Percentiles rank a stretch among this genome's conserved stretches.
Conservation (phyloP, 1,140 invertebrate species). For the Caenorhabditis tropicalis region DNA sequence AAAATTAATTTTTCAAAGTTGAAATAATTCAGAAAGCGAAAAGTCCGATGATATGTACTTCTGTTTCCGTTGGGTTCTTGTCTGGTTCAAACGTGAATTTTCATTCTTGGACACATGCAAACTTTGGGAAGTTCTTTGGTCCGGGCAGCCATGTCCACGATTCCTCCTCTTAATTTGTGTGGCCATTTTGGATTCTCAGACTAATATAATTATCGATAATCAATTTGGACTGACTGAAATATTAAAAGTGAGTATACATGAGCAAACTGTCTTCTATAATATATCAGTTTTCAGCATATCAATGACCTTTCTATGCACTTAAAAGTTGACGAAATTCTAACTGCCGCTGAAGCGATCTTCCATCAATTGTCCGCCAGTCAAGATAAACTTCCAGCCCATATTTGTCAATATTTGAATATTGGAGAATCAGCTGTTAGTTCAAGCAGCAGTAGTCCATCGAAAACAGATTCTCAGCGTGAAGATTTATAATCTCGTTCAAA, state of each 20-base stretch:
- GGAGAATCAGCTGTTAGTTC: constrained; percentile 22
- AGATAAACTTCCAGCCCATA: constrained; percentile 68
- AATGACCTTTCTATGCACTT: constrained; percentile 88
- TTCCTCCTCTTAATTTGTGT: constrained; percentile 90
- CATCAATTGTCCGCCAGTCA: constrained; percentile 70
- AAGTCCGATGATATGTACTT: constrained; percentile 98
- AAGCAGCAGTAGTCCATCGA: constrained; percentile 9
- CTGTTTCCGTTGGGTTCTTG: constrained; percentile 86
- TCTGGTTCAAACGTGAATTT: constrained; percentile 78
- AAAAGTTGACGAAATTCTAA: constrained; percentile 81
- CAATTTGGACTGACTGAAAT: constrained; percentile 94
- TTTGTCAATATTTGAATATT: constrained; percentile 57
- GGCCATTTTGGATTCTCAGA: constrained; percentile 88
- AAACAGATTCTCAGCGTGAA: neutral
- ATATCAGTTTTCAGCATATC: constrained; percentile 80
- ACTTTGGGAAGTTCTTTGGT: constrained; percentile 74
- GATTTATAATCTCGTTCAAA: neutral
- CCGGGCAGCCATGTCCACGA: constrained; percentile 84
- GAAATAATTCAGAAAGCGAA: constrained; percentile 77
- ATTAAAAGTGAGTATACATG: constrained; percentile 79
- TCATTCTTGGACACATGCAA: constrained; percentile 75
- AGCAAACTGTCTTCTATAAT: constrained; percentile 53
- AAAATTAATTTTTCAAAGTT: neutral
- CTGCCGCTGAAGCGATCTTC: constrained; percentile 86
- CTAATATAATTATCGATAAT: constrained; percentile 84